Percentiles rank a stretch among this genome's conserved stretches.
Evolutionary conservation across 2,888 invertebrate species (phyloP).

Genomic region (Dioctria rufipes): DNA sequence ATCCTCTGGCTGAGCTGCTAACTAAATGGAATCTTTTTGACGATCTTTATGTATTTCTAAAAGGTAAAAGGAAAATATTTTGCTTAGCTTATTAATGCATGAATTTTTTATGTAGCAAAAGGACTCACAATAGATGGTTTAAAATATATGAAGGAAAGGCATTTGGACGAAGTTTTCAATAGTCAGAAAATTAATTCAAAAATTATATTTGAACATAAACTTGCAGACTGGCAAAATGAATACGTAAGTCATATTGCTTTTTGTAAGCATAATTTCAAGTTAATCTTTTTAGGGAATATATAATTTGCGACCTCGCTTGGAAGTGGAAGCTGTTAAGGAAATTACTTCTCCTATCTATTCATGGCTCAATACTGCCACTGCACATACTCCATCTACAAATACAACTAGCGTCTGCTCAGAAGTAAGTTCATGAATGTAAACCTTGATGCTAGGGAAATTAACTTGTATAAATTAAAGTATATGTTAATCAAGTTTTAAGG

Average conservation of each 20-base stretch:
- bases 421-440: too few species aligned
- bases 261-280: not conserved
- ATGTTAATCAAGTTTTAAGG: too few species aligned
- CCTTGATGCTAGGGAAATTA: too few species aligned
- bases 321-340: not conserved
- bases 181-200: not conserved
- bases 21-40: not conserved
- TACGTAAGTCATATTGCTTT: not conserved
- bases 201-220: conserved; percentile 19
- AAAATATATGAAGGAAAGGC: conserved; percentile 16
- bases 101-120: not conserved
- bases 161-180: conserved; percentile 4
- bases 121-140: not conserved
- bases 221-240: conserved; percentile 8
- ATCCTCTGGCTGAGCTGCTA: conserved; percentile 1
- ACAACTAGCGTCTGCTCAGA: too few species aligned
- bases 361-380: too few species aligned
- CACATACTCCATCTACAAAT: too few species aligned
- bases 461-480: too few species aligned
- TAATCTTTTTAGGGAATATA: conserved; percentile 23
- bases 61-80: not conserved
- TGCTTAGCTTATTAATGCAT: not conserved
- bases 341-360: too few species aligned
- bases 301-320: not conserved
- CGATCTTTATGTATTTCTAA: conserved; percentile 3